Percentiles rank a stretch among this genome's conserved stretches.
phyloP scores from a whole-genome alignment of 2,797 vertebrate species.

The Thripadectes ignobilis region DNA sequence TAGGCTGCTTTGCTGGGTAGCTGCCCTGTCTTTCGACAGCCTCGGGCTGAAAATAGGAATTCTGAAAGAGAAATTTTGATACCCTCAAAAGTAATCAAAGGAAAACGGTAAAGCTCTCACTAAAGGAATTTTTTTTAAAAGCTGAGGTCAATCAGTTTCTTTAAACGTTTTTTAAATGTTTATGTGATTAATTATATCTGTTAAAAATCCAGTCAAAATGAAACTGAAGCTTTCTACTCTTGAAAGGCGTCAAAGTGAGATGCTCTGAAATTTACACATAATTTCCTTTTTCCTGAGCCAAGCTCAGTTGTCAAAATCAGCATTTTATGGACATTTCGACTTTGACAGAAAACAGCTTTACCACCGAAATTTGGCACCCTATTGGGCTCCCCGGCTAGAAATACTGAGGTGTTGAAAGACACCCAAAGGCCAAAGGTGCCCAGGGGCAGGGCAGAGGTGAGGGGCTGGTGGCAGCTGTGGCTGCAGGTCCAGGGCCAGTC shows the following conservation, averaged over 20 bases:
- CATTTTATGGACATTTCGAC: background rate
- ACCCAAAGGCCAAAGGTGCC: rapidly evolving
- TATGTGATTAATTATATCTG: background rate
- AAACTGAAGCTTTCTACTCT: background rate
- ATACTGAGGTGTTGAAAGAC: background rate
- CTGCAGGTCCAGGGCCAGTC: background rate
- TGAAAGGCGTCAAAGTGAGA: background rate
- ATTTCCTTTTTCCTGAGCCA: background rate
- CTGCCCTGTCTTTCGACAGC: background rate
- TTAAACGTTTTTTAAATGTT: background rate
- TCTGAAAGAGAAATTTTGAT: background rate
- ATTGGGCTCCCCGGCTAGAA: background rate
- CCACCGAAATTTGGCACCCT: background rate
- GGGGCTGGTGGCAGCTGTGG: background rate
- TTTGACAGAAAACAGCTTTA: background rate
- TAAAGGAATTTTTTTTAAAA: background rate
- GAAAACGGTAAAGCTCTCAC: background rate
- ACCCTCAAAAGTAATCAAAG: background rate
- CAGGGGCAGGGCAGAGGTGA: background rate
- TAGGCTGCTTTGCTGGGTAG: slow-evolving; percentile 1
- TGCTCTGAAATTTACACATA: background rate
- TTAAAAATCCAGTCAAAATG: background rate
- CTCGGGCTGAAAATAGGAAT: background rate
- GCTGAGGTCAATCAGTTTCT: background rate
- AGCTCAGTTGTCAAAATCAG: background rate